Evolutionary conservation across 2,797 vertebrate genomes (phyloP).

Genomic region (Rhynchonycteris naso): DNA sequence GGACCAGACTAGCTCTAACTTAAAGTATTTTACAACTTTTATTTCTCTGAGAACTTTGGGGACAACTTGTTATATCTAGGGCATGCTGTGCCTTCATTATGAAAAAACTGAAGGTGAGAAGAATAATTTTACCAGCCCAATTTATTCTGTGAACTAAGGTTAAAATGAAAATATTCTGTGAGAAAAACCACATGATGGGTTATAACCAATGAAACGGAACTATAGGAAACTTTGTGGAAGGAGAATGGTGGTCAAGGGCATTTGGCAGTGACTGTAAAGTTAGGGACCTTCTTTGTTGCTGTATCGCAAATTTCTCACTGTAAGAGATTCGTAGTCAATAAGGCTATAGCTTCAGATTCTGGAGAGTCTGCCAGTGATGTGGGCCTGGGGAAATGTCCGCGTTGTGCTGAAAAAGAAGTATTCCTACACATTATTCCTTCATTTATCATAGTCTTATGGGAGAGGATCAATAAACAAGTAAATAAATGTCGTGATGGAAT

Average conservation of each 20-base stretch:
- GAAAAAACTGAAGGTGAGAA: neutral
- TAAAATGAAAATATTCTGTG: slow-evolving; percentile 32
- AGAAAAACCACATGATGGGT: slow-evolving; percentile 21
- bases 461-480: neutral
- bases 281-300: neutral
- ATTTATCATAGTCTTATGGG: neutral
- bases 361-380: slow-evolving; percentile 12
- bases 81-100: slow-evolving; percentile 1
- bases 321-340: neutral
- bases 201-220: slow-evolving; percentile 7
- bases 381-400: neutral
- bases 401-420: neutral
- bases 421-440: neutral
- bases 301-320: neutral
- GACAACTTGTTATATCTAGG: slow-evolving; percentile 13
- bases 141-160: slow-evolving; percentile 23
- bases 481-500: neutral
- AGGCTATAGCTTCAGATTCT: neutral
- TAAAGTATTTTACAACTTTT: neutral
- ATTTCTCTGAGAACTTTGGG: slow-evolving; percentile 43
- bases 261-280: neutral
- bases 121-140: slow-evolving; percentile 24
- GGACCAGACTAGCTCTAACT: neutral
- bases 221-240: neutral
- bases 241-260: neutral